Base-by-base conservation (phyloP, 2,113 vertebrate species). In the Lamprologus sp. region DNA sequence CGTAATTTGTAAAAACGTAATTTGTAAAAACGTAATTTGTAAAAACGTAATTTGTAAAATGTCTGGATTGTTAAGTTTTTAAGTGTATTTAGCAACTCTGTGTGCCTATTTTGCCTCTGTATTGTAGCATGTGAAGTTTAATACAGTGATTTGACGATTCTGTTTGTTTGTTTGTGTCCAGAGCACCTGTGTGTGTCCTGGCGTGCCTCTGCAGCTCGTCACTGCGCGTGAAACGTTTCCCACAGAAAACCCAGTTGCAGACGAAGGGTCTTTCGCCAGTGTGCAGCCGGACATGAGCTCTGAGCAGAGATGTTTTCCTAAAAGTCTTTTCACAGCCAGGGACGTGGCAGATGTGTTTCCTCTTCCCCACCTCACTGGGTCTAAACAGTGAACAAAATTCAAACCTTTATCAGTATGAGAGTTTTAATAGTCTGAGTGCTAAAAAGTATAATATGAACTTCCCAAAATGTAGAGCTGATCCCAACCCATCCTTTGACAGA, bases 261-360 rank as follows among this genome's bases (percentile, higher is more conserved):
- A 97, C 98, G 3, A 99, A 99, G 5, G 98, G 98, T 3, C 98
- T 92, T 90, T 99, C 98, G 0, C 98, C 98, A 0, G 98, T 99
- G 96, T 99, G 98, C 92, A 99, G 92, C 45, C 98, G 97, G 84
- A 99, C 98, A 1, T 99, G 98, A 3, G 98, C 98, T 31, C 98
- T 95, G 89, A 99, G 96, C 92, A 99, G 93, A 0, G 98, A 99
- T 0, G 98, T 99, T 94, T 99, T 99, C 80, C 98, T 97, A 96
- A 99, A 99, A 2, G 98, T 99, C 91, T 98, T 98, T 35, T 98
- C 98, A 0, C 98, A 99, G 90, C 98, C 98, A 0, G 97, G 97
- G 90, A 99, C 97, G 84, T 99, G 98, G 89, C 98, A 99, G 92
- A 99, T 98, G 82, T 99, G 98, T 93, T 98, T 99, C 96, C 98